Evolutionary conservation across 2,113 vertebrate genomes (phyloP).

Genomic region (Platichthys stellatus): DNA sequence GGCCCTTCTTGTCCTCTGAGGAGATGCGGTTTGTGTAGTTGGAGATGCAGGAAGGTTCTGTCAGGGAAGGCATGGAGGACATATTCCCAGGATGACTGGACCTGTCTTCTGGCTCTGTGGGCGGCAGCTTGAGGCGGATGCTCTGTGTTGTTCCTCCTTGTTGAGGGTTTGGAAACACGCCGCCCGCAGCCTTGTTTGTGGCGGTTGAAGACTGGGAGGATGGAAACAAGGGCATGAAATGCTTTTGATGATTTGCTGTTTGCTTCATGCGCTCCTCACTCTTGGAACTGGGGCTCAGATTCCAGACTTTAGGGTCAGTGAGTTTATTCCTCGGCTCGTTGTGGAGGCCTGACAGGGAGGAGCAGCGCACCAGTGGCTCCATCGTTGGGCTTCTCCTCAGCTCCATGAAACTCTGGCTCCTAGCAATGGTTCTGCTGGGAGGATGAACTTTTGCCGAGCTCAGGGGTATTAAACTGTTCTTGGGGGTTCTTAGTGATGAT

Average conservation of each 20-base stretch:
- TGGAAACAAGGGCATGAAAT: background rate
- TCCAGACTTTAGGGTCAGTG: slow-evolving; percentile 20
- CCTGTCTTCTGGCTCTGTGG: background rate
- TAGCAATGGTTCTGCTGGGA: slow-evolving; percentile 70
- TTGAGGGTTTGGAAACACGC: background rate
- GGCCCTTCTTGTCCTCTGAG: slow-evolving; percentile 39
- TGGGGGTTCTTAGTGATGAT: slow-evolving; percentile 35
- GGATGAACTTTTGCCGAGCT: slow-evolving; percentile 71
- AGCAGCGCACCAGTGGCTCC: slow-evolving; percentile 79
- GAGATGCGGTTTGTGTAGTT: slow-evolving; percentile 4
- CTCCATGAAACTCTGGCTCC: slow-evolving; percentile 85
- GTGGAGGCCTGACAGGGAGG: slow-evolving; percentile 85
- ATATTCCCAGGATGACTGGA: background rate
- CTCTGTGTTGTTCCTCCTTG: slow-evolving; percentile 1
- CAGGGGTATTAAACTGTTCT: background rate
- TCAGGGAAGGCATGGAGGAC: background rate
- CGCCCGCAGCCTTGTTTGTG: background rate
- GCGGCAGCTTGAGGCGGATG: slow-evolving; percentile 14
- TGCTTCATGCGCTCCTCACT: background rate
- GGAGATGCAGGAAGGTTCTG: slow-evolving; percentile 1
- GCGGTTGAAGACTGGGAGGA: background rate
- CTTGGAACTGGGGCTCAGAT: background rate
- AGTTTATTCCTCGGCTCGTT: slow-evolving; percentile 63
- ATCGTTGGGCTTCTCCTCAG: slow-evolving; percentile 64
- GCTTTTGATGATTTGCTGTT: background rate